Evolutionary conservation across 2,888 invertebrate species (phyloP).

Genomic region (Hanleya hanleyi): DNA sequence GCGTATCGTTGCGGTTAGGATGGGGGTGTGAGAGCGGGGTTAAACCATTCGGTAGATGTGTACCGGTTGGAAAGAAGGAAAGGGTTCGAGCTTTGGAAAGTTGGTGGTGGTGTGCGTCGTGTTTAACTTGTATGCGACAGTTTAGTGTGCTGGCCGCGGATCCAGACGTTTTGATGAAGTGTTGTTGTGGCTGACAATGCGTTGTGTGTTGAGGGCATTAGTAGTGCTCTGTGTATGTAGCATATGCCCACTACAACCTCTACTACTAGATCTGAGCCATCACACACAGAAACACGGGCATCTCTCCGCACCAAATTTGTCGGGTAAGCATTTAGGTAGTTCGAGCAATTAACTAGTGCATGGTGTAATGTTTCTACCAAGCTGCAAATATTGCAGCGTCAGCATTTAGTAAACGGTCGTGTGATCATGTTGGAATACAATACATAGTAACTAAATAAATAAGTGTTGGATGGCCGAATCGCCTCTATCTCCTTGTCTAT

Average conservation of each 20-base stretch:
- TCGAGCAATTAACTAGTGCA: too few species aligned
- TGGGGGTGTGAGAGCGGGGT: conserved; percentile 12
- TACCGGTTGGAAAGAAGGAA: background rate
- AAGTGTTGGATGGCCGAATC: too few species aligned
- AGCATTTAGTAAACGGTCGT: too few species aligned
- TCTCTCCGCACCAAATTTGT: conserved; percentile 11
- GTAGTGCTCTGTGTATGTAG: conserved; percentile 37
- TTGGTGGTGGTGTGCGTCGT: background rate
- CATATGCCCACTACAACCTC: conserved; percentile 32
- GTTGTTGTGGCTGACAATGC: conserved; percentile 20
- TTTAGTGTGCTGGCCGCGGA: conserved; percentile 6
- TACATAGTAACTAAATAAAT: too few species aligned
- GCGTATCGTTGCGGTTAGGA: background rate
- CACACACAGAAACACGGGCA: conserved; percentile 32
- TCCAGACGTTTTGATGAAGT: conserved; percentile 7
- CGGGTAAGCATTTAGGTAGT: too few species aligned
- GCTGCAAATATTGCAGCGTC: too few species aligned
- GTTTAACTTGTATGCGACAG: conserved; percentile 8
- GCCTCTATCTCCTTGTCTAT: too few species aligned
- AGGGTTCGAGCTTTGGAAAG: background rate
- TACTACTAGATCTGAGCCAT: conserved; percentile 30
- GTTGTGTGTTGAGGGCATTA: conserved; percentile 42
- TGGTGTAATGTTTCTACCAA: too few species aligned
- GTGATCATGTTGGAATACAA: too few species aligned
- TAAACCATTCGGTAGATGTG: background rate